phyloP scores from a whole-genome alignment of 2,113 vertebrate species.

The Rhea pennata region DNA sequence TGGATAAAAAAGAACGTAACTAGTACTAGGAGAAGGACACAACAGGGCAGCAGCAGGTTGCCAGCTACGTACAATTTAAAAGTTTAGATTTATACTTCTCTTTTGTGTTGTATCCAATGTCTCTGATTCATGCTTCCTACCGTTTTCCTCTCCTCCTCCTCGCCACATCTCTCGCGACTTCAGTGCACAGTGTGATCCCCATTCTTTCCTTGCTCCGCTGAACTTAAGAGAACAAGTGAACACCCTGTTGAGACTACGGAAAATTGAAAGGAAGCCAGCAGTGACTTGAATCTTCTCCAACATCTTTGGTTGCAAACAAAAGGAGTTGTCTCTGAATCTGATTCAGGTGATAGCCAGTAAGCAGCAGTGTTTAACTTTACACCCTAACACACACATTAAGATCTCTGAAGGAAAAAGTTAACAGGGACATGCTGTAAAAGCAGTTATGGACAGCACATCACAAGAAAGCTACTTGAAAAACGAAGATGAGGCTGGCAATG shows the following conservation, averaged over 20 bases:
- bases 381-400: background rate
- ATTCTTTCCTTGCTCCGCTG: constrained; percentile 10
- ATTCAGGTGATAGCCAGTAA: background rate
- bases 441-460: background rate
- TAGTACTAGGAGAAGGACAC: background rate
- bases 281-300: background rate
- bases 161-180: background rate
- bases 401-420: background rate
- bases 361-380: background rate
- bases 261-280: constrained; percentile 42
- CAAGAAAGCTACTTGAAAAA: background rate
- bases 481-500: background rate
- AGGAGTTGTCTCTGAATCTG: background rate
- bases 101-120: background rate
- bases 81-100: background rate
- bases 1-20: constrained; percentile 37
- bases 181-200: constrained; percentile 35
- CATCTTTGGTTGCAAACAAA: background rate
- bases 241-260: constrained; percentile 37
- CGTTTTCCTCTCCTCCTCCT: constrained; percentile 7
- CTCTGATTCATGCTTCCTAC: constrained; percentile 36
- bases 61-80: background rate
- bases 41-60: constrained; percentile 29
- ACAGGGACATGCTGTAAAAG: background rate
- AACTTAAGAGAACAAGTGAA: constrained; percentile 47